Evolutionary conservation across 2,888 invertebrate species (phyloP), one percentile per base, ranked within the genome.

Genomic region (Diadromus collaris): DNA sequence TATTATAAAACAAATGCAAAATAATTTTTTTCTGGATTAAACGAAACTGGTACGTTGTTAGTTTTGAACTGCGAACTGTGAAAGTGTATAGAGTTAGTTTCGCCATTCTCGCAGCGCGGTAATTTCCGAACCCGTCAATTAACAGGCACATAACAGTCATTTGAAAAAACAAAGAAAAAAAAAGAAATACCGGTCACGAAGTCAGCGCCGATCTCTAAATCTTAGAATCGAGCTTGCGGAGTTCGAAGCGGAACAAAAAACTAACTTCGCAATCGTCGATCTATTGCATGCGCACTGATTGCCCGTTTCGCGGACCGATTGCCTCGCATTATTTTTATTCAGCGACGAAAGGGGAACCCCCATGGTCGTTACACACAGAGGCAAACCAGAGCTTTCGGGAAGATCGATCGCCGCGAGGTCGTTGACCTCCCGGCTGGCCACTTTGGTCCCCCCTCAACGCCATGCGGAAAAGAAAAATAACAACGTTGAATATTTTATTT

Each of bases 381-480:
- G 27, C 60, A 19, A 69, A 65, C 51, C 34, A 38, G 63, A 77
- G 65, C 81, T 78, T 81, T 80, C 76, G 70, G 81, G 70, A 48
- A 56, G 73, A 81, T 81, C 80, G 81, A 81, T 80, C 48, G 32
- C 54, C 27, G n/a, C 58, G 60, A 65, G 79, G 51, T 41, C 76
- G 64, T 73, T 80, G 81, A 81, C 67, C 78, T n/a, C n/a, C 65
- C 65, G 24, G n/a, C 44, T 58, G 58, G 56, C 29, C 69, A 69
- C 10, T 51, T 13, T 51, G 64, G 56, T 60, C 41, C 67, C 54
- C 24, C 34, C 34, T 46, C 63, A 48, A 44, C 51, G 19, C 46
- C 27, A 13, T 24, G 24, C 44, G 51, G 32, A 21, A 51, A 51
- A 24, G 24, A 44, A 38, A 44, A 44, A 41, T 41, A 58, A 54